A percentile compares a stretch with the other conserved stretches of the same genome.
Conservation (phyloP, 2,797 vertebrate species). For the Crypturellus tataupa region DNA sequence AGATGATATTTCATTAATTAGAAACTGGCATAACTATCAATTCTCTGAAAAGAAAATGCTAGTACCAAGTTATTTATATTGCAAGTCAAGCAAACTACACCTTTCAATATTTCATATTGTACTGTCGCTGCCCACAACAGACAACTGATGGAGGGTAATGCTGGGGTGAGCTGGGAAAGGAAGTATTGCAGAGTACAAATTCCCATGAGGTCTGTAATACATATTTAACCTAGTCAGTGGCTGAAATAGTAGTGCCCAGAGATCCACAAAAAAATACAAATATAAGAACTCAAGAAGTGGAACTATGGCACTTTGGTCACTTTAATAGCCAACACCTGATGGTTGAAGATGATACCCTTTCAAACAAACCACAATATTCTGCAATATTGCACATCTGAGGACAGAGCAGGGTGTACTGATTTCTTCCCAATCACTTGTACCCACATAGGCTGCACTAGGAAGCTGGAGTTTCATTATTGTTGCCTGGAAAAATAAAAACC, state of each 20-base stretch:
- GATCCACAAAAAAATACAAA: neutral
- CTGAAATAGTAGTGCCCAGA: neutral
- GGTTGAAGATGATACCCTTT: neutral
- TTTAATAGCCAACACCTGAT: accelerated
- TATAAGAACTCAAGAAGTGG: neutral
- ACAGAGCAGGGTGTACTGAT: neutral
- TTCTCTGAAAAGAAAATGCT: neutral
- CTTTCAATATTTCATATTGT: neutral
- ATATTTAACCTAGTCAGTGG: neutral
- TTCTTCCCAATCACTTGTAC: neutral
- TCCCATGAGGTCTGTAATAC: neutral
- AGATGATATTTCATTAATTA: neutral
- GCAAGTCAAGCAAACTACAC: neutral
- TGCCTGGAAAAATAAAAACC: neutral
- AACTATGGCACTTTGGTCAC: accelerated
- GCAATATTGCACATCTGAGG: neutral
- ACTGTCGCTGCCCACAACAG: neutral
- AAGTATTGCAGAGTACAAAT: neutral
- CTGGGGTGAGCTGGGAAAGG: neutral
- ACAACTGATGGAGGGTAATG: neutral
- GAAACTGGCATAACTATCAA: neutral
- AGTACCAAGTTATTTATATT: neutral
- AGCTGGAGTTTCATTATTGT: neutral
- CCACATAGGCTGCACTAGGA: neutral
- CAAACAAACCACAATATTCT: neutral